Evolutionary conservation across 2,888 invertebrate species (phyloP).

Genomic region (Sthenelais limicola): DNA sequence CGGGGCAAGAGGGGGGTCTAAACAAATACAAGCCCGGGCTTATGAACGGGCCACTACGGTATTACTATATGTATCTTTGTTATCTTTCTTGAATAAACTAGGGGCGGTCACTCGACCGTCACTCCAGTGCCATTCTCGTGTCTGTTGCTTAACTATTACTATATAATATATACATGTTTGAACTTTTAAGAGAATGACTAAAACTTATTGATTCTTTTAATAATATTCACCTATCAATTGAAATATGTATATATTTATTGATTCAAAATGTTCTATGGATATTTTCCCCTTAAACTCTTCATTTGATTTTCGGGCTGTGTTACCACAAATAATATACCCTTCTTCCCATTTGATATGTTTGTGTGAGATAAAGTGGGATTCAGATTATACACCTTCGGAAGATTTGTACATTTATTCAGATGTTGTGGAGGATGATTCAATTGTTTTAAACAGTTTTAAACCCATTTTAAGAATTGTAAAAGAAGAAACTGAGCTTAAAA

Average conservation of each 20-base stretch:
- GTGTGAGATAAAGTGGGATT: not conserved
- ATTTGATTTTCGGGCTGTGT: not conserved
- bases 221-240: too few relatives aligned
- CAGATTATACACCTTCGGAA: not conserved
- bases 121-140: too few relatives aligned
- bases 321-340: not conserved
- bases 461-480: not conserved
- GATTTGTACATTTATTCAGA: not conserved
- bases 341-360: not conserved
- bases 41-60: too few relatives aligned
- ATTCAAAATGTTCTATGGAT: not conserved
- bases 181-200: too few relatives aligned
- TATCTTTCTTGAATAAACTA: too few relatives aligned
- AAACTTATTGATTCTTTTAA: too few relatives aligned
- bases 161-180: too few relatives aligned
- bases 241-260: not conserved
- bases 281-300: not conserved
- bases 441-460: not conserved
- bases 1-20: too few relatives aligned
- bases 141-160: too few relatives aligned
- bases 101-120: too few relatives aligned
- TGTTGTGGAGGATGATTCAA: not conserved
- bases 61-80: too few relatives aligned
- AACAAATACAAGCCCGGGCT: too few relatives aligned
- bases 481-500: not conserved